Evolutionary conservation across 2,888 invertebrate genomes (phyloP).

Genomic region (Leptura quadrifasciata): DNA sequence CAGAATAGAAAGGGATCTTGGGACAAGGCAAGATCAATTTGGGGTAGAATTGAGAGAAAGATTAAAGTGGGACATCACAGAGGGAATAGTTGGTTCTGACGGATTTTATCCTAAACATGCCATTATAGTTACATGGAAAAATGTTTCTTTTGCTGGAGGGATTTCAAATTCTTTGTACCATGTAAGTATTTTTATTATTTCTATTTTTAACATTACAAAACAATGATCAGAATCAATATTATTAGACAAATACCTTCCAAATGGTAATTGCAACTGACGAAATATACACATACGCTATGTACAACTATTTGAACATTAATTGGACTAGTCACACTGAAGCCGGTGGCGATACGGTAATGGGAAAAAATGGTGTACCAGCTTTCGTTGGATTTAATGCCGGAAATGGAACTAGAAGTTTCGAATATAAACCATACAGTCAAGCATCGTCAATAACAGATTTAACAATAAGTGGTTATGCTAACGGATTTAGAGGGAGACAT

Average conservation of each 20-base stretch:
- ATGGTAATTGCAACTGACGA: slow-evolving; percentile 94
- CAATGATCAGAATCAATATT: not conserved
- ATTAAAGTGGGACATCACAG: slow-evolving; percentile 90
- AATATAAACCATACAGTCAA: slow-evolving; percentile 94
- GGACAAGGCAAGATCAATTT: slow-evolving; percentile 85
- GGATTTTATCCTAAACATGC: slow-evolving; percentile 94
- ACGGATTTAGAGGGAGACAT: slow-evolving; percentile 92
- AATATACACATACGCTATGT: slow-evolving; percentile 94
- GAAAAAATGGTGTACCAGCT: slow-evolving; percentile 91
- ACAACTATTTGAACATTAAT: slow-evolving; percentile 93
- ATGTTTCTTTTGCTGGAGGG: slow-evolving; percentile 94
- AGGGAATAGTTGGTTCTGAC: slow-evolving; percentile 93
- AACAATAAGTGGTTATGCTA: slow-evolving; percentile 89
- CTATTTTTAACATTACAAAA: too few species aligned
- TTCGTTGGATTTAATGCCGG: slow-evolving; percentile 98
- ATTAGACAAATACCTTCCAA: slow-evolving; percentile 96
- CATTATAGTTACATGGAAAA: slow-evolving; percentile 95
- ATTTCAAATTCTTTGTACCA: slow-evolving; percentile 72
- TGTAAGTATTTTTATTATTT: slow-evolving; percentile 44
- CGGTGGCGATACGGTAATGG: slow-evolving; percentile 90
- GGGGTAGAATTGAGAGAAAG: slow-evolving; percentile 92
- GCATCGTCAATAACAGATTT: slow-evolving; percentile 88
- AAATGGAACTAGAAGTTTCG: slow-evolving; percentile 91
- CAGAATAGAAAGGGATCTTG: slow-evolving; percentile 82
- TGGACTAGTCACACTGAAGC: slow-evolving; percentile 96